Evolutionary conservation across 2,888 invertebrate genomes (phyloP).

Genomic region (Phragmatobia fuliginosa): DNA sequence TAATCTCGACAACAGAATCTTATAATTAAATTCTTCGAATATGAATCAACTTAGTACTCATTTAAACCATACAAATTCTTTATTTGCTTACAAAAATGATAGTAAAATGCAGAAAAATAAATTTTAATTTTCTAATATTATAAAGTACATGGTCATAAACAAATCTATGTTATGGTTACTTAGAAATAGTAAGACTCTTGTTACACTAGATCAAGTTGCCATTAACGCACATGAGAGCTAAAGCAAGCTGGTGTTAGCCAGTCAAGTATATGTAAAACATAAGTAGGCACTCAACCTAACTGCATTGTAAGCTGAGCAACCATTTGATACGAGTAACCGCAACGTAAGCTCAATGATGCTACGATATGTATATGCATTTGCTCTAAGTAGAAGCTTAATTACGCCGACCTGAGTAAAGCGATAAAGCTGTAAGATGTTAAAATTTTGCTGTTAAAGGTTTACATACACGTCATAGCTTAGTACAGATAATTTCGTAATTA

Average conservation of each 20-base stretch:
- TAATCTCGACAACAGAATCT: not conserved
- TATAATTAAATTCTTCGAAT: conserved; percentile 1
- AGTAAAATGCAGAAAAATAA: not conserved
- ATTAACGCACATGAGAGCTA: conserved; percentile 35
- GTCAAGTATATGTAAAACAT: conserved; percentile 51
- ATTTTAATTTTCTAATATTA: not conserved
- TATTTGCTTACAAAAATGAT: not conserved
- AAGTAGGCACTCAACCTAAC: conserved; percentile 65
- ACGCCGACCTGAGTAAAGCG: not conserved
- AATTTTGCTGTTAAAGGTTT: not conserved
- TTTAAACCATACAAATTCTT: not conserved
- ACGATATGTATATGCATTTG: conserved; percentile 19
- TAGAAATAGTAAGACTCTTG: not conserved
- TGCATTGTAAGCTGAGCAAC: conserved; percentile 63
- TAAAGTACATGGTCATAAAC: not conserved
- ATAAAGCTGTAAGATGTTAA: conserved; percentile 1
- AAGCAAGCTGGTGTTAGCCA: conserved; percentile 40
- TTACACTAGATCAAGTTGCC: conserved; percentile 20
- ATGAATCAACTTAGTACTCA: not conserved
- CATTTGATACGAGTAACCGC: conserved; percentile 25
- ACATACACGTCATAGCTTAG: not conserved
- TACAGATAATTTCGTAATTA: not conserved
- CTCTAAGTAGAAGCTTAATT: conserved; percentile 16
- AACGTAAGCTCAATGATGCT: conserved; percentile 23
- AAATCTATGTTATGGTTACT: not conserved